Evolutionary conservation across 2,797 vertebrate species (phyloP).

Genomic region (Gymnocypris eckloni): DNA sequence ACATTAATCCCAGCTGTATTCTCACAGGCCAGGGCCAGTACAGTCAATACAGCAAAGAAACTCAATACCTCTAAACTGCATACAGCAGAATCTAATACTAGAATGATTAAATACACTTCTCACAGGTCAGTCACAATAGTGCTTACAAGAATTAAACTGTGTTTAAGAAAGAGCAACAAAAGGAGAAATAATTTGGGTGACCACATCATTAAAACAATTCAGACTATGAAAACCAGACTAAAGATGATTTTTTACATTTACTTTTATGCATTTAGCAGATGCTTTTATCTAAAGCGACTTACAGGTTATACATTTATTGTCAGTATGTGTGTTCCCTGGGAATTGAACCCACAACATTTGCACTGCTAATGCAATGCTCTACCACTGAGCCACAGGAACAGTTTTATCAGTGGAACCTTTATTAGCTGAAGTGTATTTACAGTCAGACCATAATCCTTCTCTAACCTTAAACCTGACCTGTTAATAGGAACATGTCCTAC

Average conservation of each 20-base stretch:
- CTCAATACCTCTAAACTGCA: conserved; percentile 14
- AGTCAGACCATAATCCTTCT: background rate
- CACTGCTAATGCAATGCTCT: too few relatives aligned
- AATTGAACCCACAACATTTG: too few relatives aligned
- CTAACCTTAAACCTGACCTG: background rate
- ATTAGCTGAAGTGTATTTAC: background rate
- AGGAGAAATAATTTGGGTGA: background rate
- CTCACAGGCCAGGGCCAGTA: conserved; percentile 24
- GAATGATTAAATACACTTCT: background rate
- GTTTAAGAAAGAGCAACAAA: background rate
- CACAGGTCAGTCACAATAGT: background rate
- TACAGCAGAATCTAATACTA: conserved; percentile 25
- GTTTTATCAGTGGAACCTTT: background rate
- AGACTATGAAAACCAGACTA: background rate
- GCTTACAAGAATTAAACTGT: background rate
- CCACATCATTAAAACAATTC: background rate
- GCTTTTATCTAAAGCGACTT: too few relatives aligned
- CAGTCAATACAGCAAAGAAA: conserved; percentile 30
- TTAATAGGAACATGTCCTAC: background rate
- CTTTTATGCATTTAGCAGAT: too few relatives aligned
- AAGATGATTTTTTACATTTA: background rate
- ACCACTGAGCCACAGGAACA: too few relatives aligned
- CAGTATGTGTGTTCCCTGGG: too few relatives aligned
- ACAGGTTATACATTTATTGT: too few relatives aligned
- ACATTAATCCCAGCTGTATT: conserved; percentile 33